phyloP scores from a whole-genome alignment of 2,888 invertebrate genomes.

The Tiphia femorata region DNA sequence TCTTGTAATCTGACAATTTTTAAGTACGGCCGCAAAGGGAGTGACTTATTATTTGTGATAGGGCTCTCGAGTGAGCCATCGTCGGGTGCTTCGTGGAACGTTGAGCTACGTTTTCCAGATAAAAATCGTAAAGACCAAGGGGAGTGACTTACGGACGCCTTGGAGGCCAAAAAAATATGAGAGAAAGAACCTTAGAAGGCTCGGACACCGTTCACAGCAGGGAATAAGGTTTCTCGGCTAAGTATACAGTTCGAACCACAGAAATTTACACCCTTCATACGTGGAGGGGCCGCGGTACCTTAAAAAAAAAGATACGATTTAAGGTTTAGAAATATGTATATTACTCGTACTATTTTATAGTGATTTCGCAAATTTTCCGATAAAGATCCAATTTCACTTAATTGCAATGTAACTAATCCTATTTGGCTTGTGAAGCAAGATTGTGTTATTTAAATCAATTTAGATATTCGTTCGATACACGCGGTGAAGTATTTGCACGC shows the following conservation, averaged over 20 bases:
- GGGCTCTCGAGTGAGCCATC: slow-evolving; percentile 2
- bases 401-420: too few relatives aligned
- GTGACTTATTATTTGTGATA: neutral
- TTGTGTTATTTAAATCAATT: too few relatives aligned
- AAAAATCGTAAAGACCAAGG: slow-evolving; percentile 20
- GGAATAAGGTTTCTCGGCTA: neutral
- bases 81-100: neutral
- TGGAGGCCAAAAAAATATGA: slow-evolving; percentile 2
- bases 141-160: slow-evolving; percentile 30
- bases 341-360: too few relatives aligned
- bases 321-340: too few relatives aligned
- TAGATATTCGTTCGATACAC: too few relatives aligned
- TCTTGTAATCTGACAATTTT: neutral
- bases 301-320: too few relatives aligned
- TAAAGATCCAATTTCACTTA: too few relatives aligned
- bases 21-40: neutral
- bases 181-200: slow-evolving; percentile 1
- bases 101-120: slow-evolving; percentile 20
- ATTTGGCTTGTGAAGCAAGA: too few relatives aligned
- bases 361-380: too few relatives aligned
- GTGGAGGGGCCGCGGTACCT: slow-evolving; percentile 15
- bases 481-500: too few relatives aligned
- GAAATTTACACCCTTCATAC: slow-evolving; percentile 18
- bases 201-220: neutral
- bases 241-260: neutral